These are phyloP conservation scores for Hydropotes inermis DNA, from an alignment of 2,113 vertebrate species.

Conservation along the genomic window DNA sequence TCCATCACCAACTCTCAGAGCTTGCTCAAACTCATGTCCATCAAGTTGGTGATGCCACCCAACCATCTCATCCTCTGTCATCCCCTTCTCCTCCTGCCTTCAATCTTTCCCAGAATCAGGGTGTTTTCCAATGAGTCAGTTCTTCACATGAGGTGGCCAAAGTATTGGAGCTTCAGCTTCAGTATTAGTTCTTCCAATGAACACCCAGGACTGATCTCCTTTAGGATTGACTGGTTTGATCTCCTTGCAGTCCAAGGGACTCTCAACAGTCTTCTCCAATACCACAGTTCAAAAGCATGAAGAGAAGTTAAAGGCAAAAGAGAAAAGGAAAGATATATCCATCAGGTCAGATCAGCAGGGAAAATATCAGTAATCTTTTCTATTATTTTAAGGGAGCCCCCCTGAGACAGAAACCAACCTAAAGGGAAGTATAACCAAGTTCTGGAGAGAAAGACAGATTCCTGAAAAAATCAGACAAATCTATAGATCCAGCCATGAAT, in stretches of 20 bases:
- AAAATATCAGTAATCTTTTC: not conserved
- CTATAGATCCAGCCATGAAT: not conserved
- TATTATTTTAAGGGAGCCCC: not conserved
- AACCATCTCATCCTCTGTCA: not conserved
- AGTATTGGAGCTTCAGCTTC: not conserved
- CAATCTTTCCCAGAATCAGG: not conserved
- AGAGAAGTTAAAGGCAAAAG: not conserved
- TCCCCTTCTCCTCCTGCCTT: not conserved
- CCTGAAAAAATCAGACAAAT: not conserved
- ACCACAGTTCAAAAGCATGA: not conserved
- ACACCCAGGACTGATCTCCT: not conserved
- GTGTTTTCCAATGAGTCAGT: not conserved
- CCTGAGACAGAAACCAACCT: not conserved
- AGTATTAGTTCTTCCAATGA: not conserved
- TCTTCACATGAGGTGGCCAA: not conserved
- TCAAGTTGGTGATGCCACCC: rapidly evolving
- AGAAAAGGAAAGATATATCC: not conserved
- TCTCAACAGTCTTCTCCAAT: not conserved
- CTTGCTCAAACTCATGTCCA: not conserved
- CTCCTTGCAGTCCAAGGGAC: not conserved
- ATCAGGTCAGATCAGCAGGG: not conserved
- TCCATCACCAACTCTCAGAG: not conserved
- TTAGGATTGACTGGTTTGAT: not conserved
- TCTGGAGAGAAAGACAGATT: not conserved
- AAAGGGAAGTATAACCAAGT: not conserved